Base-by-base conservation (phyloP, 2,113 vertebrate genomes). In the Varanus salvator region DNA sequence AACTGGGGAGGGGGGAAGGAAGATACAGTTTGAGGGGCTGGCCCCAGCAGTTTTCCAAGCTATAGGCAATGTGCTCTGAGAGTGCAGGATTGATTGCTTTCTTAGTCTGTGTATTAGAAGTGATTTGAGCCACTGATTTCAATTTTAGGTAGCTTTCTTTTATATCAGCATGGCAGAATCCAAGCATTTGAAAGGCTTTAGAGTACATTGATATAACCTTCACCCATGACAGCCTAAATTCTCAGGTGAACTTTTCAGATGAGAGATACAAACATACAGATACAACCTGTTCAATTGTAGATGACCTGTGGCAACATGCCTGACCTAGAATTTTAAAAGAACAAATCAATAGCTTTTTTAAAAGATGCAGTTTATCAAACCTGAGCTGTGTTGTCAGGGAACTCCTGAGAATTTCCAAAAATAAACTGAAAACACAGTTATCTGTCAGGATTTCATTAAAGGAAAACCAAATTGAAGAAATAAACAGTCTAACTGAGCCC, bases 321-420 rank as follows among this genome's bases (percentile, higher is more conserved):
- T 91, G 90, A 87, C 90, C 80, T 50, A 85, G 85, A 87, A 68
- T 87, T 83, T 91, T 87, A 78, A 91, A 87, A 77, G 80, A 91
- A 91, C 72, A 91, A 48, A 91, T 91, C 85, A 87, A 87, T 91
- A 84, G 80, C 34, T 27, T 69, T 87, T 91, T 84, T 6, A 91
- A 87, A 87, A 48, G 71, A 87, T 87, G 74, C 80, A 71, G 23
- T 84, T 84, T 84, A 87, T 87, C 80, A 91, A 84, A 52, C n/a
- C 80, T 44, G 68, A 78, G 48, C 72, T 69, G 19, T n/a, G 72
- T 78, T 91, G 60, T 87, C 85, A 87, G 90, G 80, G 85, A 76
- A 77, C 90, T 80, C 88, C 83, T 44, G 88, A 90, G 88, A 90
- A 85, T 90, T 90, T 90, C 83, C 83, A 90, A 90, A 90, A 90